Evolutionary conservation across 2,113 vertebrate species (phyloP).

Genomic region (Lonchura striata): DNA sequence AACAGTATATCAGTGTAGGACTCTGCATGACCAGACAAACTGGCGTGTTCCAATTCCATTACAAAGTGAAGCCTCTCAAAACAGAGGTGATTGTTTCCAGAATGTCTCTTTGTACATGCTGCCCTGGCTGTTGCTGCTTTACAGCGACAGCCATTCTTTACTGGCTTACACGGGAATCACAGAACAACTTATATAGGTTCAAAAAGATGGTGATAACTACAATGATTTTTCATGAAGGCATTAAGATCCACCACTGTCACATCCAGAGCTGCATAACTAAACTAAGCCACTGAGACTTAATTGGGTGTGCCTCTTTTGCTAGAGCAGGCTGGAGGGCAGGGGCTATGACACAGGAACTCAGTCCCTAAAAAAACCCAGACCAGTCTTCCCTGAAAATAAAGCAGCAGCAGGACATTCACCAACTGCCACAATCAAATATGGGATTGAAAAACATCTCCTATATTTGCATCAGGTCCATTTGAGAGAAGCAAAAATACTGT

Average conservation of each 20-base stretch:
- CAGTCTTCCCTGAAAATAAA: not conserved
- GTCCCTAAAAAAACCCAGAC: not conserved
- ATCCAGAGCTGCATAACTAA: not conserved
- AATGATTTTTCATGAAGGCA: not conserved
- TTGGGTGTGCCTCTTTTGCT: not conserved
- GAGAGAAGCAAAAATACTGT: not conserved
- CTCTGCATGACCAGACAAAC: not conserved
- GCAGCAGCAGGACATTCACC: not conserved
- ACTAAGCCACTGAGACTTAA: not conserved
- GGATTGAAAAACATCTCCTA: not conserved
- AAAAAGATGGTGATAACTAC: not conserved
- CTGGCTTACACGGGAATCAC: fast-evolving
- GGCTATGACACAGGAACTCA: not conserved
- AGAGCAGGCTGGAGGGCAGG: not conserved
- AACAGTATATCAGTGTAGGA: not conserved
- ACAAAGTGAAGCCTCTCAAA: not conserved
- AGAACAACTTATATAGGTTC: not conserved
- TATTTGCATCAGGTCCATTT: not conserved
- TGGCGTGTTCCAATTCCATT: not conserved
- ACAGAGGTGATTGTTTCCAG: not conserved
- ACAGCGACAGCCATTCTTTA: not conserved
- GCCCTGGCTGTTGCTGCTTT: not conserved
- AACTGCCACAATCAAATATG: not conserved
- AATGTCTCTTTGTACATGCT: fast-evolving
- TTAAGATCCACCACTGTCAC: not conserved